These are phyloP conservation scores for Bombus waltoni DNA, from an alignment of 1,140 invertebrate species.

Conservation along the genomic window DNA sequence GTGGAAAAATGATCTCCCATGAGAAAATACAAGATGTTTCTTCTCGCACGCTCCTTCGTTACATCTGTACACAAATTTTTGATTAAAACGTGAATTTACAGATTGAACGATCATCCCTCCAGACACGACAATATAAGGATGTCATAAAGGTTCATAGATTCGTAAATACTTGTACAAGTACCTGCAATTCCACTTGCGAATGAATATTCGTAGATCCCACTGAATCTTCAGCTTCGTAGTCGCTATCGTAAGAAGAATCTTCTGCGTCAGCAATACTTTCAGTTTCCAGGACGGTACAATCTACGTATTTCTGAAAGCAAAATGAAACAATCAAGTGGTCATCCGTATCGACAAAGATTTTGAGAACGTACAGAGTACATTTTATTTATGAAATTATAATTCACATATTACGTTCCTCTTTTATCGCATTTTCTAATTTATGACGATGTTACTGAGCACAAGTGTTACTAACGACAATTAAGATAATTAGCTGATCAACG, in stretches of 20 bases:
- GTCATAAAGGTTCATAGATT: not conserved
- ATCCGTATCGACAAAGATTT: conserved; percentile 1
- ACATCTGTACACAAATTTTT: not conserved
- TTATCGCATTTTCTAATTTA: no score
- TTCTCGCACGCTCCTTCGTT: no score
- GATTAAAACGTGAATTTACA: not conserved
- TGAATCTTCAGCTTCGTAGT: conserved; percentile 88
- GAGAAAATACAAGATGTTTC: no score
- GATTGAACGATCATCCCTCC: rapidly evolving
- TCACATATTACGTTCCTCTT: not conserved
- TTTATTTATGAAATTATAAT: not conserved
- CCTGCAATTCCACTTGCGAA: conserved; percentile 73
- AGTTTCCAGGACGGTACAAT: conserved; percentile 81
- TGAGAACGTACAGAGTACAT: not conserved
- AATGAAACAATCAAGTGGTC: conserved; percentile 7
- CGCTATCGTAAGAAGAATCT: conserved; percentile 94
- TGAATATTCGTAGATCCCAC: conserved; percentile 69
- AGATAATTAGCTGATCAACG: no score
- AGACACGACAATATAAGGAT: not conserved
- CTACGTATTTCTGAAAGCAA: conserved; percentile 83
- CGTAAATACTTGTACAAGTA: not conserved
- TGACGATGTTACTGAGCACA: no score
- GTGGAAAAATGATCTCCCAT: not conserved
- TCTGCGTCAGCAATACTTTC: conserved; percentile 85
- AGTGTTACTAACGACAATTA: no score